Percentiles rank a stretch among this genome's conserved stretches.
Evolutionary conservation across 30 jellyfish, hydroid and myxozoan species (phyloP).

Genomic region (Aurelia aurita complex sp. Pacific): DNA sequence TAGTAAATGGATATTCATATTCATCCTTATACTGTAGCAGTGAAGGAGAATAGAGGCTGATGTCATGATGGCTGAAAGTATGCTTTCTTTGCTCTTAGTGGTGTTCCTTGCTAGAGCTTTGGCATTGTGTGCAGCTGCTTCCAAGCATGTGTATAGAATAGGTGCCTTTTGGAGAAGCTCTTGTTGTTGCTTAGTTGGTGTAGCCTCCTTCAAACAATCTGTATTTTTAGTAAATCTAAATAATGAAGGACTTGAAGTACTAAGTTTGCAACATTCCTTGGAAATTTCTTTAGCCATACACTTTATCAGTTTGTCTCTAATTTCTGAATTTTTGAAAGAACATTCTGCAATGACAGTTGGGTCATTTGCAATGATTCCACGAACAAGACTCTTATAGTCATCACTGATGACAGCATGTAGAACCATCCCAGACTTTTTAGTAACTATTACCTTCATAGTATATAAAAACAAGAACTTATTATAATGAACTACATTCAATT

Average conservation of each 20-base stretch:
- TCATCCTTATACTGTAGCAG: conserved; percentile 41
- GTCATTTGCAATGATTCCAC: conserved; percentile 39
- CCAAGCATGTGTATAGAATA: conserved; percentile 29
- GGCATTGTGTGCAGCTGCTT: conserved; percentile 40
- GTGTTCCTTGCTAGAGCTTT: conserved; percentile 47
- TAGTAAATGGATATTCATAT: conserved; percentile 34
- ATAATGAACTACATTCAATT: no score
- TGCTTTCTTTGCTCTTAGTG: conserved; percentile 43
- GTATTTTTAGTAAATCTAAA: conserved; percentile 16
- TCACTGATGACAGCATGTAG: conserved; percentile 37
- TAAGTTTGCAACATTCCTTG: conserved; percentile 28
- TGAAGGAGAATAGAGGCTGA: conserved; percentile 37
- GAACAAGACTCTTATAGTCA: conserved; percentile 36
- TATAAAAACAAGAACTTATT: no score
- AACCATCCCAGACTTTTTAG: conserved; percentile 7
- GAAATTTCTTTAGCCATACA: conserved; percentile 33
- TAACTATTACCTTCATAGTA: no score
- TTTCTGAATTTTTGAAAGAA: conserved; percentile 29
- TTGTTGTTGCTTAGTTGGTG: conserved; percentile 45
- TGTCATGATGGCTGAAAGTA: conserved; percentile 42
- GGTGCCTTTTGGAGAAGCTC: conserved; percentile 43
- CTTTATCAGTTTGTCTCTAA: conserved; percentile 21
- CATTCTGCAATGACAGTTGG: conserved; percentile 44
- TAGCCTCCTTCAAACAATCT: conserved; percentile 32
- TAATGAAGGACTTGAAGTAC: conserved; percentile 29